Conservation (phyloP, 2,113 vertebrate genomes). For the Pteronura brasiliensis region DNA sequence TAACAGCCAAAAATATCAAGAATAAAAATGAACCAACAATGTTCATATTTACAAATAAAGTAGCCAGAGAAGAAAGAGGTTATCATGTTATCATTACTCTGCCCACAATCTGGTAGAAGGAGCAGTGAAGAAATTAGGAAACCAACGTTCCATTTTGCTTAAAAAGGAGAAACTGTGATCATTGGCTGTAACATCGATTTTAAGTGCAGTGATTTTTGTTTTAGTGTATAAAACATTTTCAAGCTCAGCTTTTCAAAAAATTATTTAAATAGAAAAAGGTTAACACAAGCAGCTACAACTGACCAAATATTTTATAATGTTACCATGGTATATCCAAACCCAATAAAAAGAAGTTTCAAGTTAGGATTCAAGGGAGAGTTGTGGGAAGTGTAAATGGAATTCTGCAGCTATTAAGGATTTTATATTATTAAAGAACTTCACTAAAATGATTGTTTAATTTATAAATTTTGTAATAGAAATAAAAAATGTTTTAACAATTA, state of each 20-base stretch:
- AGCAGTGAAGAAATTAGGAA: neutral
- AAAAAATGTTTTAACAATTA: conserved; percentile 72
- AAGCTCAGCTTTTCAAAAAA: neutral
- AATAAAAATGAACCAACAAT: neutral
- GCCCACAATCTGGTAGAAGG: neutral
- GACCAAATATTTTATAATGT: neutral
- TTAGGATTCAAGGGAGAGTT: neutral
- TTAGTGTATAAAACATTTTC: conserved; percentile 5
- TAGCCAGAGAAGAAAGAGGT: neutral
- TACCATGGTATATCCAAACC: neutral
- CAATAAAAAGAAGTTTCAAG: neutral
- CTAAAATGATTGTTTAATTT: conserved; percentile 47
- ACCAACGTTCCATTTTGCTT: conserved; percentile 19
- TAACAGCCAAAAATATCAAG: neutral
- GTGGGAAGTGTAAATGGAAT: neutral
- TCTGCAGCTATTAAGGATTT: neutral
- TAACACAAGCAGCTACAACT: neutral
- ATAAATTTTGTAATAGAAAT: conserved; percentile 4
- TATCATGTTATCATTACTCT: neutral
- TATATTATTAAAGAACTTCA: conserved; percentile 25
- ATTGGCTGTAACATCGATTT: neutral
- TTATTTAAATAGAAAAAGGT: neutral
- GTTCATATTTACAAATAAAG: neutral
- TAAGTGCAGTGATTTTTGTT: conserved; percentile 40
- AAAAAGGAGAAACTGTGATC: conserved; percentile 7